Evolutionary conservation across 2,797 vertebrate species (phyloP), one percentile per base, ranked within the genome.

Genomic region (Danio albolineatus): DNA sequence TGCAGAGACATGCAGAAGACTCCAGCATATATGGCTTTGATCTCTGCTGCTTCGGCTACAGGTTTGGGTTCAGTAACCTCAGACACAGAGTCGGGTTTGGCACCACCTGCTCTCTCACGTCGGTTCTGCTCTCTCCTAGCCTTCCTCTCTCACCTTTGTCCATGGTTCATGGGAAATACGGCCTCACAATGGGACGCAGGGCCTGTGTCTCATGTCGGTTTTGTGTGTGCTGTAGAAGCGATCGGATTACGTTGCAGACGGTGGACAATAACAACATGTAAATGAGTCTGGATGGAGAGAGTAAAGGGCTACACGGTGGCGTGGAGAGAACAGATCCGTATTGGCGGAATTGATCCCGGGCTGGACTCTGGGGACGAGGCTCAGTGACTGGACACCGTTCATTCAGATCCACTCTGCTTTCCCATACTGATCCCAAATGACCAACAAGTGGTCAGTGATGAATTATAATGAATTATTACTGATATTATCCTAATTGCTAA

Each of bases 171-270:
- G 83, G 83, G 85, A 85, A 88, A 85, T 81, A 79, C 66, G 74
- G 76, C 79, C 71, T 64, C 74, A 88, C 87, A 87, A 88, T 86
- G 64, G 83, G 36, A 59, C 46, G 48, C 73, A 82, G 82, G 74
- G 74, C 71, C 74, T 75, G 86, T 84, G 88, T 86, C 83, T 87
- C 85, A 87, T 85, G 85, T 78, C 76, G 84, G 85, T 86, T 86
- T 86, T 87, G 86, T 88, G 86, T 88, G 89, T 86, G 88, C 85
- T 82, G 74, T 84, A 86, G 89, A 90, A 90, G 85, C 85, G 83
- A 83, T 88, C 82, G 85, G 88, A 82, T 88, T 88, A 86, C 85
- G 67, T 84, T 82, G 79, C 89, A 88, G 83, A 86, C 86, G 88
- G 83, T 86, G 86, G 86, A 87, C 89, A 89, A 91, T 92, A 83